Evolutionary conservation across 1,140 invertebrate species (phyloP).

Genomic region (Grapholita molesta): DNA sequence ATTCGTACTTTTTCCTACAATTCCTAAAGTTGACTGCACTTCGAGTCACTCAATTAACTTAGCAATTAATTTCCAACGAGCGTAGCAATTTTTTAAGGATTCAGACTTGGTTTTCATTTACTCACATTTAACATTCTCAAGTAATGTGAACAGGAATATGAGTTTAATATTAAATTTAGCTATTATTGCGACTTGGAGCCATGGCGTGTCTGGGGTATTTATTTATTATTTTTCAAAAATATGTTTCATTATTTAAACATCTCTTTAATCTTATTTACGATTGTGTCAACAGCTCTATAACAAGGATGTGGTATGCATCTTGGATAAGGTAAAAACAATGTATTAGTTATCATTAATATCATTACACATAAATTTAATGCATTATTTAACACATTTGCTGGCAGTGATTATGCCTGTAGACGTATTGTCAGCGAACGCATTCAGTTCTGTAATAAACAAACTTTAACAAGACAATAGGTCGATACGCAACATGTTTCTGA

Average conservation of each 20-base stretch:
- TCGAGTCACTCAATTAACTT: background rate
- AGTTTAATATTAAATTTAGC: constrained; percentile 52
- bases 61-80: constrained; percentile 40
- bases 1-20: background rate
- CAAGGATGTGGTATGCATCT: constrained; percentile 49
- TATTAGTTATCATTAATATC: constrained; percentile 9
- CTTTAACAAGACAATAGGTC: too few relatives aligned
- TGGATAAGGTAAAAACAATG: constrained; percentile 42
- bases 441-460: too few relatives aligned
- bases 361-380: background rate
- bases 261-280: background rate
- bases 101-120: too few relatives aligned
- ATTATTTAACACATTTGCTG: too few relatives aligned
- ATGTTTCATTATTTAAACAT: background rate
- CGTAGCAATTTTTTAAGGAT: constrained; percentile 38
- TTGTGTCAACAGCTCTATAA: constrained; percentile 48
- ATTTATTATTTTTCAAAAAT: background rate
- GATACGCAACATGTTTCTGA: too few relatives aligned
- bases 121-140: too few relatives aligned
- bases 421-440: too few relatives aligned
- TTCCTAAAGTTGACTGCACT: background rate
- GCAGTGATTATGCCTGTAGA: too few relatives aligned
- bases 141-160: constrained; percentile 48
- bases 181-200: constrained; percentile 31
- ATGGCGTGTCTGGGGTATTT: constrained; percentile 44